Conservation (phyloP, 2,888 invertebrate genomes). For the Drosophila ezoana region DNA sequence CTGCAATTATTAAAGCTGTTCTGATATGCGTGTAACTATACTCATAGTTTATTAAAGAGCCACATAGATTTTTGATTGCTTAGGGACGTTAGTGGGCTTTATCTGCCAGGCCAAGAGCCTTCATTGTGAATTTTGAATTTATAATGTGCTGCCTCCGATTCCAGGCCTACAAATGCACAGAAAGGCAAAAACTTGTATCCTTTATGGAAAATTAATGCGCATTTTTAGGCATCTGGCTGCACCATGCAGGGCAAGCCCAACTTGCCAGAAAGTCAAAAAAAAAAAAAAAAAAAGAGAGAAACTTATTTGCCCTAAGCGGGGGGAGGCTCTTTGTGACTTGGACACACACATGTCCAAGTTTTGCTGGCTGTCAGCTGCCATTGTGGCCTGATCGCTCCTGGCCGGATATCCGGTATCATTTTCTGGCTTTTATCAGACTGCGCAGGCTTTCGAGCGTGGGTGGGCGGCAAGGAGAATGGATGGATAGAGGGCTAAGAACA, state of each 20-base stretch:
- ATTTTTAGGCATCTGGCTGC: conserved; percentile 41
- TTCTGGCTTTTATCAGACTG: conserved; percentile 50
- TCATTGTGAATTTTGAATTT: conserved; percentile 48
- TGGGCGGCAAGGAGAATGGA: not conserved
- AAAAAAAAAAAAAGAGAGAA: too few relatives aligned
- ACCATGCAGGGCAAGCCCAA: not conserved
- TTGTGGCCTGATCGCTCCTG: conserved; percentile 47
- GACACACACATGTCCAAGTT: conserved; percentile 33
- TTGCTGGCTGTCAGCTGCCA: conserved; percentile 39
- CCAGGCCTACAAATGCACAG: conserved; percentile 20
- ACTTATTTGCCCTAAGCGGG: conserved; percentile 8
- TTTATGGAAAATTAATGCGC: conserved; percentile 66
- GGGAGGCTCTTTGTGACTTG: not conserved
- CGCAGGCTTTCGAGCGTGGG: not conserved
- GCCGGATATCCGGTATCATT: conserved; percentile 53
- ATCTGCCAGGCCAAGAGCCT: conserved; percentile 14
- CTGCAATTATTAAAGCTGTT: not conserved
- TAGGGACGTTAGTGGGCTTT: conserved; percentile 7
- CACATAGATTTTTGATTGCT: conserved; percentile 21
- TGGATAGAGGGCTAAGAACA: conserved; percentile 19
- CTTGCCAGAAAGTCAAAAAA: conserved; percentile 22
- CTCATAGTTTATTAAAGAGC: conserved; percentile 31
- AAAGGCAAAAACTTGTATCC: conserved; percentile 28
- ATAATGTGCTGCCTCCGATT: conserved; percentile 40
- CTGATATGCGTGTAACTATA: not conserved